Evolutionary conservation across 1,140 invertebrate species (phyloP).

Genomic region (Eriocheir sinensis): DNA sequence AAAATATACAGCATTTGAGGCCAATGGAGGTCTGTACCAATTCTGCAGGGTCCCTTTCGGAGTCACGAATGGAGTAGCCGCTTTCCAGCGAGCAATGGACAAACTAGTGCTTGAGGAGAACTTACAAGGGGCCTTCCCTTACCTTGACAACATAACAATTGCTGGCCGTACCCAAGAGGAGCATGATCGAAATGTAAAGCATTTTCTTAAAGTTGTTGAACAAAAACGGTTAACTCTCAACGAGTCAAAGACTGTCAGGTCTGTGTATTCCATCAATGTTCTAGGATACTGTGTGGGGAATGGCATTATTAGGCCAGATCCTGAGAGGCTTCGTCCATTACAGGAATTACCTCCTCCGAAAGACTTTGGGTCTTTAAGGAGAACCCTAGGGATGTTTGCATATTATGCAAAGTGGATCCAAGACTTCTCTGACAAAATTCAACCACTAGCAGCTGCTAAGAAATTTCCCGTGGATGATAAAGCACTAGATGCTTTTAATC

Average conservation of each 20-base stretch:
- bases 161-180: conserved; percentile 49
- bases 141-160: conserved; percentile 59
- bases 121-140: conserved; percentile 49
- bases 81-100: conserved; percentile 54
- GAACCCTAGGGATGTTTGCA: conserved; percentile 60
- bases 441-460: conserved; percentile 37
- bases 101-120: conserved; percentile 49
- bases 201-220: conserved; percentile 44
- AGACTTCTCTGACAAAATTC: conserved; percentile 58
- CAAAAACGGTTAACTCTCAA: conserved; percentile 40
- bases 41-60: conserved; percentile 56
- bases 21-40: neutral
- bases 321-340: conserved; percentile 52
- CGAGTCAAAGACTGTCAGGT: conserved; percentile 47
- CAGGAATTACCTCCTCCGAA: conserved; percentile 49
- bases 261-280: conserved; percentile 25
- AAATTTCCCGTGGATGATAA: conserved; percentile 46
- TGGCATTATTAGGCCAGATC: conserved; percentile 58
- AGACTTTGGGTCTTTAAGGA: conserved; percentile 44
- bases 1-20: conserved; percentile 51
- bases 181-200: conserved; percentile 43
- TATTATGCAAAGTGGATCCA: conserved; percentile 67
- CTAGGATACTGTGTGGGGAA: conserved; percentile 62
- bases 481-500: conserved; percentile 37
- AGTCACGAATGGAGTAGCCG: conserved; percentile 50